Percentiles rank a stretch among this genome's conserved stretches.
Evolutionary conservation across 2,888 invertebrate genomes (phyloP).

Genomic region (Spodoptera littoralis): DNA sequence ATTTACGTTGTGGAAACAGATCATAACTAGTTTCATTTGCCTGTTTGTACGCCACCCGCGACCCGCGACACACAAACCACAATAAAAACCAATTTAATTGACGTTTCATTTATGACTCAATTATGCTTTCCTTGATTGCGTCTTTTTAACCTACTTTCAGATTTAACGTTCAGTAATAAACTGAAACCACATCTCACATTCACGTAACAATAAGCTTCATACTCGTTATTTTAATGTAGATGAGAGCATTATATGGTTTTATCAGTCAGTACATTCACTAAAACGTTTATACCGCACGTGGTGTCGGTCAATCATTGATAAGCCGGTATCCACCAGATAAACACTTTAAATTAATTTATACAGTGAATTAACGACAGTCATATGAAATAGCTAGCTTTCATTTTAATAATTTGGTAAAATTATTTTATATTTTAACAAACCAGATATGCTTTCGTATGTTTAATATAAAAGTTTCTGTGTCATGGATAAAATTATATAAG

Average conservation of each 20-base stretch:
- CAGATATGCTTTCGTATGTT: no score
- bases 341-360: slow-evolving; percentile 33
- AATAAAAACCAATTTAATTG: slow-evolving; percentile 69
- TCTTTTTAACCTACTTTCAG: slow-evolving; percentile 1
- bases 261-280: slow-evolving; percentile 34
- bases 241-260: slow-evolving; percentile 8
- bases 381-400: slow-evolving; percentile 10
- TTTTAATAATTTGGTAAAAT: slow-evolving; percentile 6
- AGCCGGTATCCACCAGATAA: slow-evolving; percentile 30
- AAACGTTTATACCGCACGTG: slow-evolving; percentile 29
- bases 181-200: background rate
- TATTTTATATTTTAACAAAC: background rate
- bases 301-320: slow-evolving; percentile 34
- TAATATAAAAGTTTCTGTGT: no score
- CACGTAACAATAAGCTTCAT: slow-evolving; percentile 6
- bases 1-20: slow-evolving; percentile 87
- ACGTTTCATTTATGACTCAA: slow-evolving; percentile 58
- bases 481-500: no score
- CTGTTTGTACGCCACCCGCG: slow-evolving; percentile 65
- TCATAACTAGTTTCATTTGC: slow-evolving; percentile 85
- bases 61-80: slow-evolving; percentile 44
- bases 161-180: background rate
- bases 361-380: slow-evolving; percentile 13
- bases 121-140: slow-evolving; percentile 25
- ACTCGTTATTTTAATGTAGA: slow-evolving; percentile 11